Percentiles rank a stretch among this genome's conserved stretches.
phyloP scores from a whole-genome alignment of 2,113 vertebrate genomes.

The Oryzias celebensis region DNA sequence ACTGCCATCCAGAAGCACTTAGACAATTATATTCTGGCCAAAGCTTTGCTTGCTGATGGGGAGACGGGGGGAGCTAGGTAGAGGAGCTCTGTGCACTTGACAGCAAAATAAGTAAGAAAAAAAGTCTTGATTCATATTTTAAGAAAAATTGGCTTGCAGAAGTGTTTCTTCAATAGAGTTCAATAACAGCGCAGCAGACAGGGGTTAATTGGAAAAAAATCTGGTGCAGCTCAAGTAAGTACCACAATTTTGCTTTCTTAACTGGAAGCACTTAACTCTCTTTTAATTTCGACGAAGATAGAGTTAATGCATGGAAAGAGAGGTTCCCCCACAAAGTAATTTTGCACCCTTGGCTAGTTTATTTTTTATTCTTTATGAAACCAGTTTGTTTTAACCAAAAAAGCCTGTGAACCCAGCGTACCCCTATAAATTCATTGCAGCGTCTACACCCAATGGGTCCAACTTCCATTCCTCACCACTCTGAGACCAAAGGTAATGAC shows the following conservation, averaged over 20 bases:
- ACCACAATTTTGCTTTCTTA: constrained; percentile 20
- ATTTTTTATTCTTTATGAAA: constrained; percentile 9
- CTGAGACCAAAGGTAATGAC: constrained; percentile 47
- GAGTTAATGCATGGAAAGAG: neutral
- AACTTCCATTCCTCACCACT: constrained; percentile 15
- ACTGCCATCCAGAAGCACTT: constrained; percentile 79
- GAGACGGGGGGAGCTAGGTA: constrained; percentile 13
- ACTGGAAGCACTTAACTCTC: constrained; percentile 22
- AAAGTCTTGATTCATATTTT: constrained; percentile 14
- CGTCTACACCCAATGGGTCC: constrained; percentile 12
- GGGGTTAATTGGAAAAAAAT: constrained; percentile 13
- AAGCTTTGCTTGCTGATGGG: constrained; percentile 46
- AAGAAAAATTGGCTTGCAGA: neutral
- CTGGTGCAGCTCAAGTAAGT: constrained; percentile 18
- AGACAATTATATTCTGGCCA: constrained; percentile 75
- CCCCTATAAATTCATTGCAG: constrained; percentile 11
- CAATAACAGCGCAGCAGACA: neutral
- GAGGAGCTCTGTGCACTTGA: constrained; percentile 34
- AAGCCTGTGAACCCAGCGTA: constrained; percentile 4
- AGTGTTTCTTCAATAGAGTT: constrained; percentile 5
- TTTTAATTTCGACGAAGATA: constrained; percentile 6
- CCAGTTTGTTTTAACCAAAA: constrained; percentile 1
- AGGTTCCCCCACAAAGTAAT: neutral
- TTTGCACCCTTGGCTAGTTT: neutral
- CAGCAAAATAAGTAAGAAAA: constrained; percentile 18